Base-by-base conservation (phyloP, 2,888 invertebrate genomes). In the Neoscelio sp. region DNA sequence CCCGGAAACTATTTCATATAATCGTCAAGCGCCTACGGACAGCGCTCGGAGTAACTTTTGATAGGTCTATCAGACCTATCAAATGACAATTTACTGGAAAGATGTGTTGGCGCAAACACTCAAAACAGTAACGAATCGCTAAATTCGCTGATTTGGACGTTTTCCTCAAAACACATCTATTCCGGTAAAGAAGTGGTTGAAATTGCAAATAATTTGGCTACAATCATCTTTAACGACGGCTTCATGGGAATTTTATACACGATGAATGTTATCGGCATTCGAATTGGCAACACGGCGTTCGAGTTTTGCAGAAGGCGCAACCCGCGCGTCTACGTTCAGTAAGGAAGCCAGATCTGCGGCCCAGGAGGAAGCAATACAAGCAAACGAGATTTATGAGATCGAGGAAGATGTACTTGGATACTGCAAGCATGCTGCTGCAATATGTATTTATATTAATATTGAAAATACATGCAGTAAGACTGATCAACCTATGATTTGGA, bases 41-140 rank as follows among this genome's bases (percentile, higher is more conserved):
- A n/a, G n/a, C n/a, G n/a, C n/a, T n/a, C n/a, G n/a, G n/a, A n/a
- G n/a, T n/a, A n/a, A n/a, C n/a, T n/a, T n/a, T n/a, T n/a, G n/a
- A n/a, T n/a, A n/a, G n/a, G n/a, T n/a, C n/a, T n/a, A n/a, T n/a
- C 73, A 46, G 70, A 70, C 64, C 71, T 81, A 30, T 81, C 79
- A n/a, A 58, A 18, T 52, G 76, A 81, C 12, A 64, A 73, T 15
- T 56, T 77, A 30, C 52, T 80, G 7, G 7, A 26, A 26, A 7
- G 7, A 26, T 26, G 26, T 7, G 38, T 73, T 8, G 74, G 68
- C 60, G 62, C 67, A 68, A 77, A n/a, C 17, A 80, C 73, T 26
- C 73, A 77, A 62, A 80, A 71, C 30, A 71, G 65, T n/a, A n/a
- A n/a, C n/a, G n/a, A n/a, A n/a, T n/a, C n/a, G n/a, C n/a, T n/a